A percentile compares a stretch with the other conserved stretches of the same genome.
Evolutionary conservation across 2,888 invertebrate species (phyloP).

Genomic region (Cerastis leucographa): DNA sequence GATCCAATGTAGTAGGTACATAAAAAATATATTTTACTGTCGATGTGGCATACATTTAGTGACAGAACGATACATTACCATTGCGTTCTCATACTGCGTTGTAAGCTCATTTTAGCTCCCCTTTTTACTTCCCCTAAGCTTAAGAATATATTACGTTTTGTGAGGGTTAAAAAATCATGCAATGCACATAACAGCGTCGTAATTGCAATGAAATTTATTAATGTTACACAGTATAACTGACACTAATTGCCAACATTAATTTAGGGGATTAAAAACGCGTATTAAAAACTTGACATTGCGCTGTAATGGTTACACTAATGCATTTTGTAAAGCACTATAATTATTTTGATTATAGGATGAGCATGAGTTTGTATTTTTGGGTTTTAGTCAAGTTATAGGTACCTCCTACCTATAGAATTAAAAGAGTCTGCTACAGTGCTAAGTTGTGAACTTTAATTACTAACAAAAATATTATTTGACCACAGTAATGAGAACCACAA

Average conservation of each 20-base stretch:
- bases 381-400: neutral
- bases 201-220: slow-evolving; percentile 82
- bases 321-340: neutral
- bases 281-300: slow-evolving; percentile 45
- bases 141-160: slow-evolving; percentile 76
- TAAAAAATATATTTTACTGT: slow-evolving; percentile 49
- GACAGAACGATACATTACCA: slow-evolving; percentile 60
- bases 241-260: slow-evolving; percentile 67
- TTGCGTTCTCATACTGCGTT: slow-evolving; percentile 70
- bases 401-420: neutral
- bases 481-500: neutral
- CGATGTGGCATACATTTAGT: slow-evolving; percentile 61
- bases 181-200: slow-evolving; percentile 81
- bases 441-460: neutral
- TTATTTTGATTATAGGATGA: neutral
- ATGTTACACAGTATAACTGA: slow-evolving; percentile 64
- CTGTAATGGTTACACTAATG: slow-evolving; percentile 25
- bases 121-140: slow-evolving; percentile 73
- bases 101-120: slow-evolving; percentile 81
- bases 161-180: slow-evolving; percentile 82
- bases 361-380: neutral
- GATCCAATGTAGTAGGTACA: slow-evolving; percentile 13
- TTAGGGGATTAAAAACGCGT: slow-evolving; percentile 59
- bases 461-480: neutral
- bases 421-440: neutral